Evolutionary conservation across 2,888 invertebrate genomes (phyloP), one percentile per base, ranked within the genome.

Genomic region (Aporophyla lueneburgensis): DNA sequence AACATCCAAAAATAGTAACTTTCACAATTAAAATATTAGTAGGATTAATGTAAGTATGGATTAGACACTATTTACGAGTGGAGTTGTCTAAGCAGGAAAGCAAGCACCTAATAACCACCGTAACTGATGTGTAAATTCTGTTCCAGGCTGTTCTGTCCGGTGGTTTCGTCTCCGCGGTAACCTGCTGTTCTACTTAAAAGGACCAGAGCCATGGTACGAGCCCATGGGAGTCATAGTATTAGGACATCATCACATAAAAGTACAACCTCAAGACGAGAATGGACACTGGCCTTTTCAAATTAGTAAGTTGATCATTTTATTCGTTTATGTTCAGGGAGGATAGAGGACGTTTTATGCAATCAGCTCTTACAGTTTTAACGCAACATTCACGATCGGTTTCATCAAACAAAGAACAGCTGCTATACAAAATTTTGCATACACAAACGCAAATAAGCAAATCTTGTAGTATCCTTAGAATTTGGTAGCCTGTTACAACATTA

Each of bases 101-200:
- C 24, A 46, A 63, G 19, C 1, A 33, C 33, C 33, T 33, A 33
- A 33, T 33, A 1, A 2, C 1, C 33, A 33, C 6, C n/a, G 3
- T 33, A 27, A 61, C 6, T 61, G 24, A 61, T 79, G 33, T 43
- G 3, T 59, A 46, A 33, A 68, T 76, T 75, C 78, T 85, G 61
- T 91, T 89, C 54, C 87, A 96, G 96, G 95, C 61, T 93, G 91
- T 81, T 91, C 94, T 6, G 89, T 93, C 16, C 86, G 95, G 77
- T 99, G 99, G 98, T 99, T 99, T 94, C 97, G 99, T 83, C 97
- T 99, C 58, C 97, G 98, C 88, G 99, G 99, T 78, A 99, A 99
- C 95, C 97, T 99, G 24, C 96, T 99, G 78, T 99, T 99, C 96
- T 99, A 99, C 94, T 98, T 99, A 92, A 99, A 99, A 94, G 98